Conservation (phyloP, 2,888 invertebrate genomes). For the Cynaeus angustus region DNA sequence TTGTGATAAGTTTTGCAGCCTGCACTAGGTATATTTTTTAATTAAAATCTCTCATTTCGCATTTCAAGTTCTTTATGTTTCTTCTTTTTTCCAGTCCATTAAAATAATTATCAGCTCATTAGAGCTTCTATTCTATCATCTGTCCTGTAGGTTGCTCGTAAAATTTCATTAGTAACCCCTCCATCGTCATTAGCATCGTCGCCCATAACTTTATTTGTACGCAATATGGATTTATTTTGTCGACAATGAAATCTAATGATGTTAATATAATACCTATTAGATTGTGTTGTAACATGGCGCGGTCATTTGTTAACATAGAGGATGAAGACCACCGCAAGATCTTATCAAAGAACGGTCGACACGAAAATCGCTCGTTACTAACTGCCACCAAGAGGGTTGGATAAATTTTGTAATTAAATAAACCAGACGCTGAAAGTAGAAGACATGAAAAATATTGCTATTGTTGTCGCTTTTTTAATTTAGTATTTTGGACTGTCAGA, state of each 20-base stretch:
- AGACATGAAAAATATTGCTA: too few relatives aligned
- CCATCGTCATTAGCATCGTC: slow-evolving; percentile 9
- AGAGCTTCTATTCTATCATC: slow-evolving; percentile 2
- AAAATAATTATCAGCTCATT: slow-evolving; percentile 22
- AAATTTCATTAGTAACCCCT: slow-evolving; percentile 31
- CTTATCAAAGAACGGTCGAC: slow-evolving; percentile 57
- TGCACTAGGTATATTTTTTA: not conserved
- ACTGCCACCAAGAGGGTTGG: slow-evolving; percentile 32
- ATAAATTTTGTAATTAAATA: slow-evolving; percentile 13
- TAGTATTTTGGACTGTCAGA: too few relatives aligned
- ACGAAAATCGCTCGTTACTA: slow-evolving; percentile 62
- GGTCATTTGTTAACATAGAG: slow-evolving; percentile 57
- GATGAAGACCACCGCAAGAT: slow-evolving; percentile 56
- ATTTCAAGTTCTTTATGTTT: not conserved
- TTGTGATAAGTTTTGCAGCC: too few relatives aligned
- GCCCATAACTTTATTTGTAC: slow-evolving; percentile 23
- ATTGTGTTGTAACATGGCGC: slow-evolving; percentile 58
- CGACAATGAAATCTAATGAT: slow-evolving; percentile 62
- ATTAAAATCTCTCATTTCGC: not conserved
- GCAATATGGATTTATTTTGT: slow-evolving; percentile 62
- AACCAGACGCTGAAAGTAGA: too few relatives aligned
- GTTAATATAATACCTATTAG: slow-evolving; percentile 62
- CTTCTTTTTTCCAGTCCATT: slow-evolving; percentile 1
- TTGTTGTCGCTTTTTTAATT: too few relatives aligned
- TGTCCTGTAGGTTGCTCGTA: slow-evolving; percentile 21